Base-by-base conservation (phyloP, 1,140 invertebrate species). In the Plutomurus gul region DNA sequence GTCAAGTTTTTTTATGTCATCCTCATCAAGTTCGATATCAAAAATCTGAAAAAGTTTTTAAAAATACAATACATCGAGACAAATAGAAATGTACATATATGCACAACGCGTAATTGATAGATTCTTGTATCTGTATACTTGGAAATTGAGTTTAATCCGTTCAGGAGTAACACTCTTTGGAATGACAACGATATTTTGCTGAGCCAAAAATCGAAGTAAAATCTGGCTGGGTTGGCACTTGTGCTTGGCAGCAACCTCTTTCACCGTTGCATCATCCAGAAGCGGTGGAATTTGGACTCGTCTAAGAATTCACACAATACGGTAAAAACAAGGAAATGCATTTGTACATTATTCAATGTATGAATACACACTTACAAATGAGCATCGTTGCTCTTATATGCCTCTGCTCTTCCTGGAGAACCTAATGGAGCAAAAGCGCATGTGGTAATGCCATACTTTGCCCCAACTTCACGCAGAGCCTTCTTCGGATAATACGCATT, bases 11-110 rank as follows among this genome's bases (percentile, higher is more conserved):
- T 87, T 80, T 82, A 91, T 86, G 71, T 91, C 90, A 3, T 88
- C 86, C 13, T 86, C 80, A 16, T 81, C 86, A n/a, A 92, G 83
- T 77, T 86, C 84, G 84, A 91, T 91, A 84, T 91, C 88, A 78
- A 90, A 91, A 71, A 92, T 87, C 79, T 91, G 85, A 2, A 72
- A 51, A 20, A 37, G n/a, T n/a, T 16, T 33, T 16, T 1, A 72
- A 22, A 20, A 39, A 10, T 37, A 70, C 13, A 36, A 25, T 13
- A 30, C 7, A 33, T 10, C 16, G 18, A n/a, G 25, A 22, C 25
- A n/a, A 49, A 36, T 65, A 4, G n/a, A 3, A 7, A 33, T n/a
- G 18, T 5, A 33, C 36, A 13, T 33, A n/a, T 70, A 3, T 70
- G 11, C 30, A 11, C 4, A 33, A 70, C 13, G 7, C 4, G 4